Conservation (phyloP, 2,888 invertebrate species). For the Hirtodrosophila cameraria region DNA sequence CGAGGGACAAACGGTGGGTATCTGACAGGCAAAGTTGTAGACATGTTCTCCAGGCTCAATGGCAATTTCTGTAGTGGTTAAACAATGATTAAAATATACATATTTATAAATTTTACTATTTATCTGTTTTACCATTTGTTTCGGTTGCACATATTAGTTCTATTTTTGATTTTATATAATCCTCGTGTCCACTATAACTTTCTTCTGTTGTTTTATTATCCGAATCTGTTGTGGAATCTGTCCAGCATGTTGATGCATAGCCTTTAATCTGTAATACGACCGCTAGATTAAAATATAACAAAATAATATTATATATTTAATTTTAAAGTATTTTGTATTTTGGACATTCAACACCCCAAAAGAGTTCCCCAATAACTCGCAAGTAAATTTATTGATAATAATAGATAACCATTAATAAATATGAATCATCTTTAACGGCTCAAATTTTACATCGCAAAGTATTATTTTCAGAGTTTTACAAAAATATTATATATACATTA, state of each 20-base stretch:
- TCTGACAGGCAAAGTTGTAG: slow-evolving; percentile 84
- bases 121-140: slow-evolving; percentile 4
- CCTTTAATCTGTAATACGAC: slow-evolving; percentile 55
- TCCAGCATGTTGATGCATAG: slow-evolving; percentile 55
- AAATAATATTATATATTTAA: not conserved
- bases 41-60: slow-evolving; percentile 85
- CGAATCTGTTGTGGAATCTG: slow-evolving; percentile 14
- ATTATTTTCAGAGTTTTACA: not conserved
- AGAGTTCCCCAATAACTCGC: slow-evolving; percentile 5
- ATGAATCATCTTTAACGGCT: slow-evolving; percentile 48
- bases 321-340: too few species aligned
- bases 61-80: slow-evolving; percentile 26
- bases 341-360: not conserved
- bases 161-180: slow-evolving; percentile 55
- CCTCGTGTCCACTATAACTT: slow-evolving; percentile 50
- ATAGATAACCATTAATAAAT: slow-evolving; percentile 5
- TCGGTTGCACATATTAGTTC: slow-evolving; percentile 31
- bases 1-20: slow-evolving; percentile 85
- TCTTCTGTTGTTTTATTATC: slow-evolving; percentile 21
- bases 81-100: not conserved
- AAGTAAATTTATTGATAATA: not conserved
- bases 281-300: slow-evolving; percentile 28
- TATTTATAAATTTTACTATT: not conserved
- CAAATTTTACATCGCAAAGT: not conserved
- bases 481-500: slow-evolving; percentile 26